Evolutionary conservation across 92 coral and sea anemone species (phyloP), one percentile per base, ranked within the genome.

Genomic region (Phenganax subtilis): DNA sequence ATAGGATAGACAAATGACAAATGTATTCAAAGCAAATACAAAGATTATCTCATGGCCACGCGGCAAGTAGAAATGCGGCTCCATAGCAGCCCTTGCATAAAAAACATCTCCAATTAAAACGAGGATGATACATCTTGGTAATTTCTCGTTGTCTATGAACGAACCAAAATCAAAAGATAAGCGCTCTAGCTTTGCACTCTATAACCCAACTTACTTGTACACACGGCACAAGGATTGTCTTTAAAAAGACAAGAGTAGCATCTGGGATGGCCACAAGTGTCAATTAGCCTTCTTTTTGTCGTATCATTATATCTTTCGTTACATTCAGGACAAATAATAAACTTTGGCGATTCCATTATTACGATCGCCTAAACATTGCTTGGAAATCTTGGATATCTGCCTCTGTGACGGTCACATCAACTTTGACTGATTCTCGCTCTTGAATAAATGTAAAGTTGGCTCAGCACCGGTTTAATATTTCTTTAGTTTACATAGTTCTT

Each of bases 191-290:
- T 2, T 37, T 37, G 47, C 47, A 37, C 52, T 29, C 12, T 9
- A 15, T 0, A 10, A n/a, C 27, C 7, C 1, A 52, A 79, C 98
- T 94, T 87, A 94, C 98, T 92, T 85, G 85, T 85, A 68, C 98
- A 94, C n/a, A 94, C 86, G 10, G 96, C 93, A 71, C 98, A 94
- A 53, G 98, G 97, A 16, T 87, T 92, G 86, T 94, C 98, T 75
- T 84, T 87, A 74, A 94, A 92, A 69, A 94, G 92, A 76, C 98
- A 94, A 0, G 96, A 86, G 72, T 92, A 94, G 56, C 97, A 94
- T 81, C 98, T 85, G 1, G 98, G 98, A 77, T 94, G 98, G 10
- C 98, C 98, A 75, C 98, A 94, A 31, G 94, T 94, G 65, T 94
- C 98, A 64, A 94, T 94, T 0, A 94, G 89, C 72, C 98, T 65